phyloP scores from a whole-genome alignment of 2,797 vertebrate genomes.

The Siniperca undulata region DNA sequence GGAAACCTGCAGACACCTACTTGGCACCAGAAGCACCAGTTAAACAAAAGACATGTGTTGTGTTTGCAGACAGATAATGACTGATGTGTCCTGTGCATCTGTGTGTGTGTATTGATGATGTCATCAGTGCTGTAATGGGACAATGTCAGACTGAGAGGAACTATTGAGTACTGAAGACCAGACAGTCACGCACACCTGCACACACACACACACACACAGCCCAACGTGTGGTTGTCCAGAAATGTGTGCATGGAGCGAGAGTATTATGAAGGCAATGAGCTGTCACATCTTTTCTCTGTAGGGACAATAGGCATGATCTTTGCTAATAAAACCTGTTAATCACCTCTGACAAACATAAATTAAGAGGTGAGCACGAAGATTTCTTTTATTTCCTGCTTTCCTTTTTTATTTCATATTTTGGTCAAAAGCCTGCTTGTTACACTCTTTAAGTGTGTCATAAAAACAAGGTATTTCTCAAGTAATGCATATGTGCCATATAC shows the following conservation, averaged over 20 bases:
- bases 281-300: not conserved
- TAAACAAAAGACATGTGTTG: conserved; percentile 17
- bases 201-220: not conserved
- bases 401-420: not conserved
- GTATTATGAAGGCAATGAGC: not conserved
- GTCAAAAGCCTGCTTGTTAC: conserved; percentile 5
- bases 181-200: not conserved
- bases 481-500: not conserved
- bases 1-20: conserved; percentile 25
- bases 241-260: not conserved
- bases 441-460: conserved; percentile 11
- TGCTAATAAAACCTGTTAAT: not conserved
- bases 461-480: conserved; percentile 25
- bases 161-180: not conserved
- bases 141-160: conserved; percentile 20
- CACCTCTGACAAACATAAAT: not conserved
- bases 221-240: conserved; percentile 1
- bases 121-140: conserved; percentile 46
- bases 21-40: not conserved
- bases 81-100: conserved; percentile 24
- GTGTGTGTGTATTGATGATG: conserved; percentile 34
- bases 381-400: not conserved
- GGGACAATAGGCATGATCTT: not conserved
- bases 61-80: conserved; percentile 19
- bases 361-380: not conserved